phyloP scores from a whole-genome alignment of 2,888 invertebrate genomes.

The Leptinotarsa rubiginosa region DNA sequence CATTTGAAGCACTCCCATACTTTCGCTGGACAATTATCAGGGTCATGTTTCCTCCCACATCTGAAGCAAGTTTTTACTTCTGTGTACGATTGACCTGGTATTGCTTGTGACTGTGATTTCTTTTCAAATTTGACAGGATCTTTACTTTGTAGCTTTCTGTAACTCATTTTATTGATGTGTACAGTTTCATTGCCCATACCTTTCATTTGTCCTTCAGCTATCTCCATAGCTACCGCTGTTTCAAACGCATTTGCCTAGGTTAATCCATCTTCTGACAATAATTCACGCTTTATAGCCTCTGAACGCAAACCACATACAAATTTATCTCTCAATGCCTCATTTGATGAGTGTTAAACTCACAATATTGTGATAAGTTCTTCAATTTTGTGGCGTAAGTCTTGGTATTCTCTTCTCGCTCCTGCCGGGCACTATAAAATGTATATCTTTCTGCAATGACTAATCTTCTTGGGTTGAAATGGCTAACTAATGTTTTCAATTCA shows the following conservation, averaged over 20 bases:
- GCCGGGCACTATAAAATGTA: not conserved
- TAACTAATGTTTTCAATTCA: not conserved
- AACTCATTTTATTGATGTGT: not conserved
- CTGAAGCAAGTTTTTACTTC: no score
- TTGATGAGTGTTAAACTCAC: slow-evolving; percentile 43
- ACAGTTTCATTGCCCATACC: no score
- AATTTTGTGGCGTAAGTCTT: slow-evolving; percentile 44
- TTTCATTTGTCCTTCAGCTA: no score
- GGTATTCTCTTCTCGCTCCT: slow-evolving; percentile 32
- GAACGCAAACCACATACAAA: slow-evolving; percentile 47
- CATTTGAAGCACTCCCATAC: no score
- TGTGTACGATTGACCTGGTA: no score
- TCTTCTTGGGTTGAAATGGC: not conserved
- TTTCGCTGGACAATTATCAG: no score
- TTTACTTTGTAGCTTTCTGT: not conserved
- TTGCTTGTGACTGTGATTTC: no score
- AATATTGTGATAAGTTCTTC: slow-evolving; percentile 46
- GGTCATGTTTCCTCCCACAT: no score
- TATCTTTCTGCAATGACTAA: not conserved
- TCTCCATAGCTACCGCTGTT: not conserved
- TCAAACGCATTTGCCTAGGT: not conserved
- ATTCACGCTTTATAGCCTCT: slow-evolving; percentile 37
- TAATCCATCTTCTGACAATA: slow-evolving; percentile 35
- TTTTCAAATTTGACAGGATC: no score
- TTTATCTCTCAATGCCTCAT: not conserved